These are phyloP conservation scores for Ostrea denselamellosa DNA, from an alignment of 1,140 invertebrate species.

Conservation along the genomic window DNA sequence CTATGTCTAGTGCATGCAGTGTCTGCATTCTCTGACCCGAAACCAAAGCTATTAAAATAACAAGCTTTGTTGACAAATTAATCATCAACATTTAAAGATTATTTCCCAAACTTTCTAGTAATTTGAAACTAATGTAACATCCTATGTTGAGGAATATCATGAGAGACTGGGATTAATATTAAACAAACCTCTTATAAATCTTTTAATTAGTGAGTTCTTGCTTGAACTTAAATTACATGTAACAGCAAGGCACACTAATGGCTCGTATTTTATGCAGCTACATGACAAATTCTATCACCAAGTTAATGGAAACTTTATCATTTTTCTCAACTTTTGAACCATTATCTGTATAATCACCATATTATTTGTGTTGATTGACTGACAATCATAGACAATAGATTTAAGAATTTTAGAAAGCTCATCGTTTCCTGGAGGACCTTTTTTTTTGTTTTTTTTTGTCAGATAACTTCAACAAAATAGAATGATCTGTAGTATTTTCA, in stretches of 20 bases:
- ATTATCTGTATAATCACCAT: conserved; percentile 46
- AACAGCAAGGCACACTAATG: conserved; percentile 37
- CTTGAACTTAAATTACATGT: conserved; percentile 17
- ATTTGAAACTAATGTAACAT: conserved; percentile 48
- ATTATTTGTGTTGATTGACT: conserved; percentile 23
- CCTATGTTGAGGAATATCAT: conserved; percentile 41
- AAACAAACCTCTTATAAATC: conserved; percentile 57
- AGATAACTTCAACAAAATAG: too few relatives aligned
- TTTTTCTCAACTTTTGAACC: conserved; percentile 38
- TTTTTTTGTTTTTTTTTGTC: too few relatives aligned
- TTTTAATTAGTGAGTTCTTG: conserved; percentile 41
- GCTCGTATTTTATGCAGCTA: conserved; percentile 47
- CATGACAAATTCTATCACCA: conserved; percentile 49
- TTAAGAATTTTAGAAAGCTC: too few relatives aligned
- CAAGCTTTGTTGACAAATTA: conserved; percentile 44
- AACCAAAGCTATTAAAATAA: conserved; percentile 39
- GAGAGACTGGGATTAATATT: conserved; percentile 44
- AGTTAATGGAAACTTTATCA: conserved; percentile 26
- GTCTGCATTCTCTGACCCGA: conserved; percentile 43
- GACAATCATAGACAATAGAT: too few relatives aligned
- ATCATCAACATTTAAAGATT: conserved; percentile 27
- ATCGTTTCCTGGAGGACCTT: too few relatives aligned
- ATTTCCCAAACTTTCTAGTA: conserved; percentile 42
- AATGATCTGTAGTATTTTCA: too few relatives aligned
- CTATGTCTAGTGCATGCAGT: conserved; percentile 3